Evolutionary conservation across 2,888 invertebrate species (phyloP).

Genomic region (Tortrix viridana): DNA sequence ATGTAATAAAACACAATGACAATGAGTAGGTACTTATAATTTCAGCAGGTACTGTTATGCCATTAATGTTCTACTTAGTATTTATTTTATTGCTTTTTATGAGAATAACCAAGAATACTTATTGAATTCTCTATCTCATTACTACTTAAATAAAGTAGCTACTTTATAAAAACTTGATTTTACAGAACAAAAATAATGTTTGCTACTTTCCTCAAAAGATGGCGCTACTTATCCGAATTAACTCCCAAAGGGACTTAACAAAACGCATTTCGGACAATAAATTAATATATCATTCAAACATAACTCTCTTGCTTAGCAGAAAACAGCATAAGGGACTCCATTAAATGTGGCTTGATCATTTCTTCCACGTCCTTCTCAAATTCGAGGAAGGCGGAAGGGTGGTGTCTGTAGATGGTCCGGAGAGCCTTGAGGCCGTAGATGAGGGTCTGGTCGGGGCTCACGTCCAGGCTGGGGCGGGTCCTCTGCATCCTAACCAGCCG

Average conservation of each 20-base stretch:
- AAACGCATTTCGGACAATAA: not conserved
- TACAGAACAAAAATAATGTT: too few relatives aligned
- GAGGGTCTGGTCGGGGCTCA: conserved; percentile 74
- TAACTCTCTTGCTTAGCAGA: conserved; percentile 92
- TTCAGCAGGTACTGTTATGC: too few relatives aligned
- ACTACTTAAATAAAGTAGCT: too few relatives aligned
- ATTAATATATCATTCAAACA: conserved; percentile 75
- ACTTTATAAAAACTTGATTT: too few relatives aligned
- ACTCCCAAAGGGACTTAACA: not conserved
- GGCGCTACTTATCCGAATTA: too few relatives aligned
- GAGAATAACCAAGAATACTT: too few relatives aligned
- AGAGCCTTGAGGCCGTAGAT: conserved; percentile 77
- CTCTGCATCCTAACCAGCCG: conserved; percentile 86
- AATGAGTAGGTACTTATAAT: too few relatives aligned
- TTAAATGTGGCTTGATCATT: conserved; percentile 88
- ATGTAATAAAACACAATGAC: not conserved
- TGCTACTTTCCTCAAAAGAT: too few relatives aligned
- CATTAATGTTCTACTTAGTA: too few relatives aligned
- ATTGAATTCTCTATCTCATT: too few relatives aligned
- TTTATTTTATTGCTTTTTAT: too few relatives aligned
- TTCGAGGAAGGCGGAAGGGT: conserved; percentile 68
- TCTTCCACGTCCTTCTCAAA: conserved; percentile 87
- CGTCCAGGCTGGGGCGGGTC: conserved; percentile 63
- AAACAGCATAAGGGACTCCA: conserved; percentile 91
- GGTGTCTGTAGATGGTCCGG: conserved; percentile 75